Conservation (phyloP, 2,113 vertebrate species). For the Pholis gunnellus region DNA sequence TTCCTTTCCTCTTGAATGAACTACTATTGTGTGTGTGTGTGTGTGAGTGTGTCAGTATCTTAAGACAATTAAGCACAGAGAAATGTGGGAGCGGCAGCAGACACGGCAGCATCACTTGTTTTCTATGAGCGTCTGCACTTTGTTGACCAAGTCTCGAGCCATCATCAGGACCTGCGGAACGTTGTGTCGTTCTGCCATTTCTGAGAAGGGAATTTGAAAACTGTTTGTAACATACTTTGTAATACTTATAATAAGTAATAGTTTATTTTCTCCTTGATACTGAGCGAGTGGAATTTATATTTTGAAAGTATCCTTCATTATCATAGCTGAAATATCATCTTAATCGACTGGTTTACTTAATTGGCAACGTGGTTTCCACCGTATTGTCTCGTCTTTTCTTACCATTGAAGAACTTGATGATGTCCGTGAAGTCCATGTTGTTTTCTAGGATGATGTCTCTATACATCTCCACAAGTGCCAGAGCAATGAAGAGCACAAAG, state of each 20-base stretch:
- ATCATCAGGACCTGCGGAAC: constrained; percentile 92
- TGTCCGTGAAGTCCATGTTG: constrained; percentile 99
- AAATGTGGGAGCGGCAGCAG: not conserved
- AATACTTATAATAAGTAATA: not conserved
- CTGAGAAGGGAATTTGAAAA: constrained; percentile 70
- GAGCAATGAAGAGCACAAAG: constrained; percentile 96
- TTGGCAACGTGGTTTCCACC: not conserved
- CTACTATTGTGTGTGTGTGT: constrained; percentile 15
- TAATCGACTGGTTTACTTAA: constrained; percentile 4
- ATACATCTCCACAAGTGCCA: constrained; percentile 96
- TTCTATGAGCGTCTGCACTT: constrained; percentile 98
- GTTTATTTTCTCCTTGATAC: not conserved
- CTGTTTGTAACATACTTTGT: not conserved
- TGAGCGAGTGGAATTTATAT: not conserved
- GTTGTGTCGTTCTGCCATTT: constrained; percentile 96
- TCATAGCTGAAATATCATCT: not conserved
- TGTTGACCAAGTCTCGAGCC: constrained; percentile 94
- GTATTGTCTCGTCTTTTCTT: constrained; percentile 39
- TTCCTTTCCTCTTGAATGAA: constrained; percentile 25
- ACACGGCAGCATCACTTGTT: constrained; percentile 89
- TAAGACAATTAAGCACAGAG: constrained; percentile 46
- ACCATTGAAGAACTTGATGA: constrained; percentile 99
- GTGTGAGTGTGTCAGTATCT: constrained; percentile 12
- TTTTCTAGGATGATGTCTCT: constrained; percentile 97
- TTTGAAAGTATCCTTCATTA: not conserved